Conservation (phyloP, 2,113 vertebrate genomes). For the Zapornia atra region DNA sequence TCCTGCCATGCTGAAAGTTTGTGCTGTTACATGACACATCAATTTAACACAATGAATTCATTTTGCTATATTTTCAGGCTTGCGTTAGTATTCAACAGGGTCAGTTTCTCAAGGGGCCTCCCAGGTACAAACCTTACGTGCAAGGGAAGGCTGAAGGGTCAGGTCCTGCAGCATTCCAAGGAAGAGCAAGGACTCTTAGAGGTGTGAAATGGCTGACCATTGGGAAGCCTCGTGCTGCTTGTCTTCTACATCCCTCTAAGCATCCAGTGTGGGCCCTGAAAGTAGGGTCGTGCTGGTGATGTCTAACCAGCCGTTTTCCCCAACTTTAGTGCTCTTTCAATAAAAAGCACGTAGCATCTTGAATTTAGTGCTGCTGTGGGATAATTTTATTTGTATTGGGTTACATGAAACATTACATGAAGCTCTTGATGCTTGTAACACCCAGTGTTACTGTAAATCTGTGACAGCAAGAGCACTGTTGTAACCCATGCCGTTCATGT, state of each 20-base stretch:
- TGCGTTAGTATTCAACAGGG: background rate
- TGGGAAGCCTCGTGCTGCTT: accelerated
- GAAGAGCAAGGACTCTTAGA: too few relatives aligned
- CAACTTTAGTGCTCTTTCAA: background rate
- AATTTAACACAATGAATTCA: background rate
- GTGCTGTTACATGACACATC: background rate
- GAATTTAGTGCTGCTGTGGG: background rate
- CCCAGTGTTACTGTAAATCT: background rate
- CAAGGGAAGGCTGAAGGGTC: background rate
- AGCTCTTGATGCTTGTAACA: background rate
- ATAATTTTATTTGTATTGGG: background rate
- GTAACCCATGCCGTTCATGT: background rate
- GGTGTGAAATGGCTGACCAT: background rate
- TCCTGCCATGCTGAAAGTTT: background rate
- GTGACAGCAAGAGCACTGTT: background rate
- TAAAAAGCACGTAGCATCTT: background rate
- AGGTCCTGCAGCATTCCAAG: accelerated
- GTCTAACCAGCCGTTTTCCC: background rate
- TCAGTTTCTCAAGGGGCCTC: background rate
- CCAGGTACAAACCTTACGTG: background rate
- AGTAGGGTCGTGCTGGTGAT: background rate
- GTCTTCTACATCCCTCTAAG: background rate
- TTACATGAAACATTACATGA: background rate
- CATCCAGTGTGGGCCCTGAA: background rate
- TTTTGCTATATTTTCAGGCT: background rate